Evolutionary conservation across 2,797 vertebrate species (phyloP).

Genomic region (Microchirus variegatus): DNA sequence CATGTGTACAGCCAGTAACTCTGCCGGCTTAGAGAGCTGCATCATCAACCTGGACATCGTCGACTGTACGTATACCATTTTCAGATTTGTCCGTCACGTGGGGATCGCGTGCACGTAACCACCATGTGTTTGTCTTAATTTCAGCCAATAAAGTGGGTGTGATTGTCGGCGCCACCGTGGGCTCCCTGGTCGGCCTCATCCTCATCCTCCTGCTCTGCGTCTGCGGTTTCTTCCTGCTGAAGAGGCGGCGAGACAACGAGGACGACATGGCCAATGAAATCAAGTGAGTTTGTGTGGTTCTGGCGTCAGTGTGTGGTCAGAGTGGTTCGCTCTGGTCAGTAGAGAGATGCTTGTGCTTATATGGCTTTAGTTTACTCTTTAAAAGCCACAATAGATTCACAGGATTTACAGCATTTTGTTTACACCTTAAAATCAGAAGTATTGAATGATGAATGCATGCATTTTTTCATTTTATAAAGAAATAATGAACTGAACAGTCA

Average conservation of each 20-base stretch:
- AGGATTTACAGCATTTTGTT: no score
- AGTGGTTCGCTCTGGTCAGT: background rate
- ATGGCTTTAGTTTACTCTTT: background rate
- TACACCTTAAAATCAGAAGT: no score
- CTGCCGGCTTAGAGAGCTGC: slow-evolving; percentile 83
- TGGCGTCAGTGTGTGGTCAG: no score
- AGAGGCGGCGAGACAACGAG: slow-evolving; percentile 79
- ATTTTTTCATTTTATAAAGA: no score
- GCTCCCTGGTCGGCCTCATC: slow-evolving; percentile 83
- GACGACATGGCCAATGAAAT: slow-evolving; percentile 95
- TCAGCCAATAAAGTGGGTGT: slow-evolving; percentile 82
- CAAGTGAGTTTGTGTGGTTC: slow-evolving; percentile 83
- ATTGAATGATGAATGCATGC: no score
- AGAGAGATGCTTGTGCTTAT: background rate
- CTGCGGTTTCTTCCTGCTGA: slow-evolving; percentile 77
- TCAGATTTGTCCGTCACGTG: no score
- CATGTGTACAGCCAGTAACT: slow-evolving; percentile 85
- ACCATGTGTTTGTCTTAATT: slow-evolving; percentile 15
- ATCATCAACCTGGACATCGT: slow-evolving; percentile 87
- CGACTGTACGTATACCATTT: slow-evolving; percentile 83
- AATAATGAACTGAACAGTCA: no score
- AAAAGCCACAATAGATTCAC: no score
- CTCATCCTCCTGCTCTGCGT: slow-evolving; percentile 75
- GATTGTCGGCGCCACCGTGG: slow-evolving; percentile 88
- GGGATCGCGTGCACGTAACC: background rate